Conservation (phyloP, 2,888 invertebrate genomes). For the Cryptus armator region DNA sequence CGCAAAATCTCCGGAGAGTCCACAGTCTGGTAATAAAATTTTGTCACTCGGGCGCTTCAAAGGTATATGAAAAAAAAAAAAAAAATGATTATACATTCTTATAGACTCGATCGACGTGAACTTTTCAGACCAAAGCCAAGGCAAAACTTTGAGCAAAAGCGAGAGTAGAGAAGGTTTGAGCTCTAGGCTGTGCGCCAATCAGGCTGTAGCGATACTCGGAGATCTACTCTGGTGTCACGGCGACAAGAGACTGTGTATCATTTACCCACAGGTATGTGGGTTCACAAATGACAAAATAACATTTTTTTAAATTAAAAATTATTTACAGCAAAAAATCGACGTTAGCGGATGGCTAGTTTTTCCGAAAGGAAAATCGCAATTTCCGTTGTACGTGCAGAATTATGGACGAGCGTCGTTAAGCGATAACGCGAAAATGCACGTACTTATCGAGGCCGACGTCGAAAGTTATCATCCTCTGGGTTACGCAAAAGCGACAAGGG, state of each 20-base stretch:
- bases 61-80: neutral
- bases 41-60: too few relatives aligned
- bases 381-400: conserved; percentile 83
- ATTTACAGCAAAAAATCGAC: conserved; percentile 84
- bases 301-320: neutral
- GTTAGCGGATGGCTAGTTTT: conserved; percentile 85
- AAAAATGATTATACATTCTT: neutral
- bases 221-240: conserved; percentile 88
- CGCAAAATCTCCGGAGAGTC: conserved; percentile 71
- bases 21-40: conserved; percentile 77
- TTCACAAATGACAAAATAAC: neutral
- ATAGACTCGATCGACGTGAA: neutral
- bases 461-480: conserved; percentile 77
- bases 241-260: conserved; percentile 86
- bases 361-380: conserved; percentile 81
- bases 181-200: conserved; percentile 87
- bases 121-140: conserved; percentile 48
- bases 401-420: conserved; percentile 73
- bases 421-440: conserved; percentile 79
- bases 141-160: conserved; percentile 63
- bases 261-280: conserved; percentile 86
- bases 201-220: conserved; percentile 87
- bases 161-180: conserved; percentile 81
- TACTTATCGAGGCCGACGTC: conserved; percentile 83
- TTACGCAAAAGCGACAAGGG: conserved; percentile 80